Conservation (phyloP, 2,888 invertebrate genomes). For the Leucophenga maculata region DNA sequence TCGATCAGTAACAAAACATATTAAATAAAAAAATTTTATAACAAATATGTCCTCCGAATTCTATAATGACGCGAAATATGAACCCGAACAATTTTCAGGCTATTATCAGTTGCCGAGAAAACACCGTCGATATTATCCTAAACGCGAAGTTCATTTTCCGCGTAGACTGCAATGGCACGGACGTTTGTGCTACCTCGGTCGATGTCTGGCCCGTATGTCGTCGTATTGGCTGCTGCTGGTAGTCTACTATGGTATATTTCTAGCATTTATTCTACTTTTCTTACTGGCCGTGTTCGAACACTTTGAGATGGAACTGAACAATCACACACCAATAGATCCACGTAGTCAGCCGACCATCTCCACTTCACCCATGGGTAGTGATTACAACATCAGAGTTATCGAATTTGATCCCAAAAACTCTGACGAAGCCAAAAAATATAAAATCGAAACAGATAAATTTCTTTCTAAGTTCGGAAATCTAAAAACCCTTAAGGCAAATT, state of each 20-base stretch:
- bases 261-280: background rate
- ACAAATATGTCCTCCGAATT: no score
- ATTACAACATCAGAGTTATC: background rate
- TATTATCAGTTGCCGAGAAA: conserved; percentile 23
- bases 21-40: no score
- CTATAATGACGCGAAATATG: no score
- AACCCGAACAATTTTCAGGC: background rate
- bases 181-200: conserved; percentile 20
- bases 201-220: background rate
- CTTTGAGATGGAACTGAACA: conserved; percentile 18
- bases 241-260: background rate
- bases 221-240: conserved; percentile 29
- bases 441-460: background rate
- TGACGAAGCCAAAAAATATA: background rate
- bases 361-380: conserved; percentile 31
- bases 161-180: background rate
- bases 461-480: conserved; percentile 31
- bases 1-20: no score
- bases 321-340: background rate
- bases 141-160: conserved; percentile 49
- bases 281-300: conserved; percentile 27
- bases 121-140: conserved; percentile 35
- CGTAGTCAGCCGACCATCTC: conserved; percentile 40
- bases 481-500: conserved; percentile 16
- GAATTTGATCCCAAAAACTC: conserved; percentile 30